phyloP scores from a whole-genome alignment of 2,888 invertebrate species.

The Ceramica pisi region DNA sequence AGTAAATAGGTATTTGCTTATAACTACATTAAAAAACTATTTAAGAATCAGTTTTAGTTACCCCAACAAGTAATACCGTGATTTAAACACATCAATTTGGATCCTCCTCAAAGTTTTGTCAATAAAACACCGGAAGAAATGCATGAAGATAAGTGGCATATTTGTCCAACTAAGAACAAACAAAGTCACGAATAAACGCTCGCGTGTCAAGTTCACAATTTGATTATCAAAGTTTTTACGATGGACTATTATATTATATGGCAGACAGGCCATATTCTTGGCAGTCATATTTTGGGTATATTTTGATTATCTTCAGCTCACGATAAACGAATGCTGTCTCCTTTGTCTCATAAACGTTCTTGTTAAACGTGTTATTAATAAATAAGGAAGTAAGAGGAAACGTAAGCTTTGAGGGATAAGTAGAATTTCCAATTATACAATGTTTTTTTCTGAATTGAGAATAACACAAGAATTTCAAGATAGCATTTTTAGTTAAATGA shows the following conservation, averaged over 20 bases:
- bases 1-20: not conserved
- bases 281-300: conserved; percentile 25
- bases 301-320: conserved; percentile 36
- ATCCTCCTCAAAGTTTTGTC: conserved; percentile 2
- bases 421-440: not conserved
- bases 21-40: not conserved
- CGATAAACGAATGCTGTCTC: conserved; percentile 13
- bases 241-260: conserved; percentile 32
- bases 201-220: conserved; percentile 48
- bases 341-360: conserved; percentile 34
- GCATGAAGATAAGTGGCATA: conserved; percentile 24
- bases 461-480: not conserved
- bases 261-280: conserved; percentile 38
- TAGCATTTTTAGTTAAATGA: too few relatives aligned
- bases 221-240: conserved; percentile 56
- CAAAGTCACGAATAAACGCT: conserved; percentile 20
- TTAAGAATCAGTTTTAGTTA: not conserved
- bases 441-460: conserved; percentile 14
- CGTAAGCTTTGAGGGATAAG: not conserved
- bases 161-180: conserved; percentile 35
- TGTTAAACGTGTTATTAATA: conserved; percentile 37
- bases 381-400: conserved; percentile 25
- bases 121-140: conserved; percentile 24
- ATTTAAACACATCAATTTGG: not conserved
- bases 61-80: not conserved